Conservation (phyloP, 1,140 invertebrate genomes). For the Diplogasteroides magnus region DNA sequence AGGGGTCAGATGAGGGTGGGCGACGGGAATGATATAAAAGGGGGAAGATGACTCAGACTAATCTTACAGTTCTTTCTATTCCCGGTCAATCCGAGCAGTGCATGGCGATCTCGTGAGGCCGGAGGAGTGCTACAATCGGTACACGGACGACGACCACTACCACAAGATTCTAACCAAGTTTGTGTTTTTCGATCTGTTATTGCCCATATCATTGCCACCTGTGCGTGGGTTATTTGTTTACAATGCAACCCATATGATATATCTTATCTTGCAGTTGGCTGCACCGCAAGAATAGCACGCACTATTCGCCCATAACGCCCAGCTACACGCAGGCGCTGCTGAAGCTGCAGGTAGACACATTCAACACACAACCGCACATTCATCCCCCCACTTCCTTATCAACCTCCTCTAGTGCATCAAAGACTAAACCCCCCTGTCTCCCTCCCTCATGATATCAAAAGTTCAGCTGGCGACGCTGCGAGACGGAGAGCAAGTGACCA, state of each 20-base stretch:
- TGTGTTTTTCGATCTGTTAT: not conserved
- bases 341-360: slow-evolving; percentile 42
- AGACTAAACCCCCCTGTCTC: not conserved
- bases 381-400: slow-evolving; percentile 1
- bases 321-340: slow-evolving; percentile 54
- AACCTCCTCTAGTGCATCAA: not conserved
- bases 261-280: slow-evolving; percentile 13
- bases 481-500: slow-evolving; percentile 52
- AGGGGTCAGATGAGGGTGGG: not conserved
- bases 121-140: not conserved
- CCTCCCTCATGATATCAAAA: not conserved
- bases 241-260: not conserved
- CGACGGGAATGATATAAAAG: not conserved
- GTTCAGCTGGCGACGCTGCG: slow-evolving; percentile 43
- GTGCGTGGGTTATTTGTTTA: not conserved
- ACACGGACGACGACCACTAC: not conserved
- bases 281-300: slow-evolving; percentile 52
- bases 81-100: not conserved
- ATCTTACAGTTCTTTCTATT: too few relatives aligned
- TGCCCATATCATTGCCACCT: not conserved
- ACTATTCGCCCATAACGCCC: slow-evolving; percentile 53
- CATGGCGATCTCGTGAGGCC: not conserved
- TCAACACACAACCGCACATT: not conserved
- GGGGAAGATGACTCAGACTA: not conserved
- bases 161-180: not conserved